phyloP scores from a whole-genome alignment of 2,888 invertebrate species.

The Hyles lineata region DNA sequence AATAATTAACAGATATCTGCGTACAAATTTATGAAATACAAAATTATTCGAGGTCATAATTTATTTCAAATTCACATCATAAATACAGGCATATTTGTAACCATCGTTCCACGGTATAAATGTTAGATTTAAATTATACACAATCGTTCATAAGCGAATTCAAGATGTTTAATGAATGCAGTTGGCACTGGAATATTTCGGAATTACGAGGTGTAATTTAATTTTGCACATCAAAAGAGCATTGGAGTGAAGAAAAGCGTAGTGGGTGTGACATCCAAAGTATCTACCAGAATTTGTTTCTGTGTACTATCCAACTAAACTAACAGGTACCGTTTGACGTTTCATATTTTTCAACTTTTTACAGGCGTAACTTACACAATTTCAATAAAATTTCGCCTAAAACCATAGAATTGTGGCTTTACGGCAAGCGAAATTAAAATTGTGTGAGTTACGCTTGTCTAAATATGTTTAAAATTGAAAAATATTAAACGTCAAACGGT shows the following conservation, averaged over 20 bases:
- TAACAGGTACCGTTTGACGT: too few species aligned
- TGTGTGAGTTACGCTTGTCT: too few species aligned
- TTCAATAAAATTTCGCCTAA: too few species aligned
- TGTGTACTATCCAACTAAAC: too few species aligned
- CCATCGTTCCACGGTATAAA: neutral
- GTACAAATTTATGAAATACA: neutral
- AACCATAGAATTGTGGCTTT: too few species aligned
- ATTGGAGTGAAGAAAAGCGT: neutral
- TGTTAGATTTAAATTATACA: conserved; percentile 1
- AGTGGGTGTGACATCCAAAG: too few species aligned
- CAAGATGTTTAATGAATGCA: conserved; percentile 1
- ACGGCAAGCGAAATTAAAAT: too few species aligned
- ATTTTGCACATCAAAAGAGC: neutral
- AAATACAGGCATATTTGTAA: neutral
- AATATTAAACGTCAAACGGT: too few species aligned
- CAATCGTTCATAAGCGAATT: neutral
- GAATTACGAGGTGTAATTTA: neutral
- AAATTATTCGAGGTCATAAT: neutral
- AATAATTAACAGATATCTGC: neutral
- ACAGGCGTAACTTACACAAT: too few species aligned
- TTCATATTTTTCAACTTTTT: too few species aligned
- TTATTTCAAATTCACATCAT: neutral
- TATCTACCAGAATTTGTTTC: too few species aligned
- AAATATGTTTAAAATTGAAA: too few species aligned
- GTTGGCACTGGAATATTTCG: neutral